phyloP scores from a whole-genome alignment of 2,113 vertebrate species.

The Melospiza georgiana region DNA sequence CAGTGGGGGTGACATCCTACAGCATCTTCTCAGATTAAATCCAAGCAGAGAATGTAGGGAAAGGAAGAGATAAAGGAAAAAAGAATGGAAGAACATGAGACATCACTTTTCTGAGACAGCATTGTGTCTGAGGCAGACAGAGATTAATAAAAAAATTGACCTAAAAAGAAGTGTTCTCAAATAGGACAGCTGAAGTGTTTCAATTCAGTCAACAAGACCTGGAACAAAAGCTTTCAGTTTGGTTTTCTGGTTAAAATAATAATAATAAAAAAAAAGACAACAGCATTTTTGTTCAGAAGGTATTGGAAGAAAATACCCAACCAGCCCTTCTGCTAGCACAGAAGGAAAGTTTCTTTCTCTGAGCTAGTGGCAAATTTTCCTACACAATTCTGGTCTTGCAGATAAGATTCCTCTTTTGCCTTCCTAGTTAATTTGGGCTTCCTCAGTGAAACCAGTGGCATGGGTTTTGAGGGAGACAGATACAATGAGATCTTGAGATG shows the following conservation, averaged over 20 bases:
- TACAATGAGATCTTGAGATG: not conserved
- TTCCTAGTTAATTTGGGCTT: not conserved
- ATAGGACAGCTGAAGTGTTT: not conserved
- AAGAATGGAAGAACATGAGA: not conserved
- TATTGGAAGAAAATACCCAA: not conserved
- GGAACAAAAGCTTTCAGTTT: not conserved
- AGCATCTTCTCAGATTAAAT: not conserved
- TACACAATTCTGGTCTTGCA: not conserved
- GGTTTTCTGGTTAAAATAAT: not conserved
- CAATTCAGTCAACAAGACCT: not conserved
- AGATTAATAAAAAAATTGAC: constrained; percentile 19
- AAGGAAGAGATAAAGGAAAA: not conserved
- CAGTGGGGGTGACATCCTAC: not conserved
- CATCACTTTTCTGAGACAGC: not conserved
- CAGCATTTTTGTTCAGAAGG: not conserved
- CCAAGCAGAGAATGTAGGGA: not conserved
- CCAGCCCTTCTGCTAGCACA: not conserved
- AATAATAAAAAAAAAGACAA: not conserved
- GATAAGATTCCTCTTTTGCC: not conserved
- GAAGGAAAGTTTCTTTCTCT: not conserved
- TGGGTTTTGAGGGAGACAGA: not conserved
- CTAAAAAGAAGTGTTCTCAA: not conserved
- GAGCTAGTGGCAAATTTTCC: not conserved
- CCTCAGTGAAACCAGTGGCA: not conserved
- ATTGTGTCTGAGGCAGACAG: not conserved